Base-by-base conservation (phyloP, 1,140 invertebrate genomes). In the Trachymyrmex cornetzi region DNA sequence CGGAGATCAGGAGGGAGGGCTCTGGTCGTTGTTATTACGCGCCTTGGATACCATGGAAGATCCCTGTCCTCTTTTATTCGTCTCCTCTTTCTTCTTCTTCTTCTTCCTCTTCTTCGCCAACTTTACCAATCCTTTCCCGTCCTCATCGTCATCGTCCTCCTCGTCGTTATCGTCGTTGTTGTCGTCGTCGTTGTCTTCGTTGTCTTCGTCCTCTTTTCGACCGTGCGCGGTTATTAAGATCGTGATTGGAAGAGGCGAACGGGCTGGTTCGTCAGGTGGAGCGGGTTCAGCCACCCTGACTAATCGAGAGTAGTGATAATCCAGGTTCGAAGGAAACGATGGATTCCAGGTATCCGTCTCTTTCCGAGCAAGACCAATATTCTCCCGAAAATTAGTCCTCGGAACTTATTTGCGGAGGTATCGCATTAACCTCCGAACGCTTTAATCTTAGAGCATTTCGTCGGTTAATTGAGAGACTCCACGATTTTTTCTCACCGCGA, bases 21-120 rank as follows among this genome's bases (percentile, higher is more conserved):
- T 69, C 55, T 64, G 82, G 71, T 87, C 85, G 75, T 90, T 90
- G 87, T 91, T 91, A 91, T 91, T 91, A 91, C 89, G 89, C 90
- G 87, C 67, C 89, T 88, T 74, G 77, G 59, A 91, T 91, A 86
- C 84, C 87, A 87, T 48, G 89, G 74, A 22, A 80, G 82, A 88
- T 90, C 63, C 44, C 11, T 66, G 64, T 81, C 72, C 88, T 55
- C 74, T 67, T 80, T 61, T 82, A 48, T 50, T 71, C 48, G 61
- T 84, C 19, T 22, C 2, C 30, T 30, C 22, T 34, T 57, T 11
- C 69, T 38, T 14, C 59, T 22, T 50, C 77, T 50, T 61, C 50
- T 57, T 11, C 69, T 48, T 12, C 59, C 19, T 50, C 77, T 50
- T 61, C 50, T 55, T 85, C 34, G 14, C 22, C 50, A 66, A 61